phyloP scores from a whole-genome alignment of 1,140 invertebrate genomes.

The Sycophila sp. region DNA sequence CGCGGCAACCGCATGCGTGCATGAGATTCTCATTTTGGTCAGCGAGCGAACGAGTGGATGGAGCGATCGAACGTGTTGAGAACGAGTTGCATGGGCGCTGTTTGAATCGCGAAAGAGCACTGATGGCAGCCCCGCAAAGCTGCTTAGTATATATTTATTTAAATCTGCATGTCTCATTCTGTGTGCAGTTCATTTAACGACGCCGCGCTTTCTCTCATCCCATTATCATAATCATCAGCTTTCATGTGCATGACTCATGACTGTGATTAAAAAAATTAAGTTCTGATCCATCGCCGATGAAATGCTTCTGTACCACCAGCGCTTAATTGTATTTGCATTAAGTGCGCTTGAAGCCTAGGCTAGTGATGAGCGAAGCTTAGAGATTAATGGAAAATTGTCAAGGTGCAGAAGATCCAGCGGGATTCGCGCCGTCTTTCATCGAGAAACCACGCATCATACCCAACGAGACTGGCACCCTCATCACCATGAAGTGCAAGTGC shows the following conservation, averaged over 20 bases:
- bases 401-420: constrained; percentile 89
- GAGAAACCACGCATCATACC: constrained; percentile 98
- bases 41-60: neutral
- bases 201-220: neutral
- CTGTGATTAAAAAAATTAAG: too few species aligned
- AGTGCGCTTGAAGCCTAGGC: constrained; percentile 1
- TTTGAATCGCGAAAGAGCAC: too few species aligned
- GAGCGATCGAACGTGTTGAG: too few species aligned
- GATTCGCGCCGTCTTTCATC: constrained; percentile 93
- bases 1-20: neutral
- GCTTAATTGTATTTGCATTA: neutral
- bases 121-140: too few species aligned
- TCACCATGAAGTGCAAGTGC: constrained; percentile 95
- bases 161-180: neutral
- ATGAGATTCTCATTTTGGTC: neutral
- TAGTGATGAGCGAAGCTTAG: neutral
- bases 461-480: constrained; percentile 93
- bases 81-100: neutral
- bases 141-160: too few species aligned
- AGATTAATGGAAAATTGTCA: constrained; percentile 61
- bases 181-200: too few species aligned
- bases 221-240: neutral
- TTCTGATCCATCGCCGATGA: neutral
- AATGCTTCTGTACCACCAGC: neutral
- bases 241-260: too few species aligned